Evolutionary conservation across 2,888 invertebrate genomes (phyloP).

Genomic region (Biston stratarius): DNA sequence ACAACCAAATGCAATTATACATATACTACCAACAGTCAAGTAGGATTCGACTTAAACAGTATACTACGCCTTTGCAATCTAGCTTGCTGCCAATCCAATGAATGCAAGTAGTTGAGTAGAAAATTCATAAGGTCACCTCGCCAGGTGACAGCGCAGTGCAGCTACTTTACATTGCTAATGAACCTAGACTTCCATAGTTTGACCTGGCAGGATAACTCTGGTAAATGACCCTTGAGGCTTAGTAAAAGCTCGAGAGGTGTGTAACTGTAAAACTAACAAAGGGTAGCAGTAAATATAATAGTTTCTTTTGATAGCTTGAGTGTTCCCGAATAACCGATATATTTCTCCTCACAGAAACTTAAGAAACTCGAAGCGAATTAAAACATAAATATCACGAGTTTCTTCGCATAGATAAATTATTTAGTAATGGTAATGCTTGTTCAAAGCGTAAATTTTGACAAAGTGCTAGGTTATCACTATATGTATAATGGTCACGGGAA

Average conservation of each 20-base stretch:
- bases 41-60: no score
- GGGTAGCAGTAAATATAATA: not conserved
- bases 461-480: no score
- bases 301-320: not conserved
- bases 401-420: no score
- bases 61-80: not conserved
- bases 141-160: slow-evolving; percentile 24
- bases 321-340: no score
- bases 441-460: no score
- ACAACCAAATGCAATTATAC: no score
- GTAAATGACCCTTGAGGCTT: slow-evolving; percentile 10
- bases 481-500: no score
- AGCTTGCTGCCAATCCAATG: slow-evolving; percentile 5
- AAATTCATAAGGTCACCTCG: slow-evolving; percentile 33
- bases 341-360: no score
- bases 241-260: not conserved
- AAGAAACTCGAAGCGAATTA: no score
- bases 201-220: slow-evolving; percentile 29
- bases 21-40: no score
- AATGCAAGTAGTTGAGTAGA: slow-evolving; percentile 28
- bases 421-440: no score
- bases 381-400: no score
- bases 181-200: slow-evolving; percentile 37
- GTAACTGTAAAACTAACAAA: not conserved
- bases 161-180: slow-evolving; percentile 42